These are phyloP conservation scores for Datnioides undecimradiatus DNA, from an alignment of 2,113 vertebrate genomes.

Conservation along the genomic window DNA sequence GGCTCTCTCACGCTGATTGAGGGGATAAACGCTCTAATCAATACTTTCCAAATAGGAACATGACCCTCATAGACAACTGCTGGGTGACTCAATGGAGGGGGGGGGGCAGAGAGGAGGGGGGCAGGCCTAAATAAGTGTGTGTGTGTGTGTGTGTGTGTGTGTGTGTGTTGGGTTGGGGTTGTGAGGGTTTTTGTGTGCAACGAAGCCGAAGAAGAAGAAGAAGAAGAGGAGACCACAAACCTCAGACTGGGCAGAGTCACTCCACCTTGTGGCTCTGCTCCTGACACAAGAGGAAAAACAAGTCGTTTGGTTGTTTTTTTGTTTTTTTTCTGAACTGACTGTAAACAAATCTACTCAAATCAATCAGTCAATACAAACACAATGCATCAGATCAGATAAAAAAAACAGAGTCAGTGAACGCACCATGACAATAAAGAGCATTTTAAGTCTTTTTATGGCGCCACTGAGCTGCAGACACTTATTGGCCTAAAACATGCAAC, in stretches of 20 bases:
- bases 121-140: slow-evolving; percentile 68
- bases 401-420: no score
- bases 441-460: no score
- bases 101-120: slow-evolving; percentile 64
- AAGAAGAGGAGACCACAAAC: no score
- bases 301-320: not conserved
- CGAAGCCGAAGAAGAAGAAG: no score
- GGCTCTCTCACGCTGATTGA: slow-evolving; percentile 82
- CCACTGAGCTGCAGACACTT: no score
- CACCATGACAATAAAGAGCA: no score
- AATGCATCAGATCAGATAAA: no score
- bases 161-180: slow-evolving; percentile 61
- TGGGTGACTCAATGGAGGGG: slow-evolving; percentile 82
- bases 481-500: no score
- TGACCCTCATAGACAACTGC: slow-evolving; percentile 86
- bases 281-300: slow-evolving; percentile 3
- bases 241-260: not conserved
- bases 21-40: slow-evolving; percentile 88
- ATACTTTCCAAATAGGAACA: slow-evolving; percentile 93
- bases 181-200: slow-evolving; percentile 15
- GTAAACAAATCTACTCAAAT: no score
- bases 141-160: slow-evolving; percentile 50
- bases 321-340: not conserved
- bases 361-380: no score
- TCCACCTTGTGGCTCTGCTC: not conserved